Base-by-base conservation (phyloP, 1,140 invertebrate genomes). In the Dysdera silvatica region DNA sequence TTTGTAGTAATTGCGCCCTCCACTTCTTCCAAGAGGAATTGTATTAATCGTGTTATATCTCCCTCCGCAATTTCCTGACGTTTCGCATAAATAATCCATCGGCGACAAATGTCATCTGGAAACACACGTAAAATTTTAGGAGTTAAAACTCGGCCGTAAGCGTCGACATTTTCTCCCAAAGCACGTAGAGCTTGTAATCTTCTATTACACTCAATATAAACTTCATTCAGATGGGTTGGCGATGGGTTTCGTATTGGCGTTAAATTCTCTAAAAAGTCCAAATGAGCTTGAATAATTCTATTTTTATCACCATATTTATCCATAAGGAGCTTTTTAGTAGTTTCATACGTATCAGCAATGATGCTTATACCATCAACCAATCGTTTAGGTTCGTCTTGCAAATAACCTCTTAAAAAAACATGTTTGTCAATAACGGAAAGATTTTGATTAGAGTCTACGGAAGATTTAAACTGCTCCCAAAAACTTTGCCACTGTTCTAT, bases 81-180 rank as follows among this genome's bases (percentile, higher is more conserved):
- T 8, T 52, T 52, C 4, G 29, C 49, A n/a, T 6, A 52, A 20
- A 32, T 52, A 52, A 52, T 52, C 49, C 49, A 52, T 4, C 18
- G 29, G 14, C n/a, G 18, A 18, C 49, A 32, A 52, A 52, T 31
- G 20, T 52, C 49, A n/a, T 10, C 33, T 12, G 26, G 49, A 20
- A 52, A 52, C 3, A 31, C 49, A 32, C 49, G 49, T 8, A 52
- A n/a, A 52, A 52, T 52, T 52, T 32, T 52, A 18, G 10, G 49
- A 28, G 20, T 31, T 29, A 52, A 20, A 12, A 32, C 23, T 31
- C 29, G 14, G 33, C 24, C 47, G 29, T 49, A 49, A 8, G 20
- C 24, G 5, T 49, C 47, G 6, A 49, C 29, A 49, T 49, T 52
- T 52, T 52, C 49, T 12, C 49, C 49, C 3, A 52, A 31, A 32